Evolutionary conservation across 1,140 invertebrate genomes (phyloP), one percentile per base, ranked within the genome.

Genomic region (Drosophila guanche): DNA sequence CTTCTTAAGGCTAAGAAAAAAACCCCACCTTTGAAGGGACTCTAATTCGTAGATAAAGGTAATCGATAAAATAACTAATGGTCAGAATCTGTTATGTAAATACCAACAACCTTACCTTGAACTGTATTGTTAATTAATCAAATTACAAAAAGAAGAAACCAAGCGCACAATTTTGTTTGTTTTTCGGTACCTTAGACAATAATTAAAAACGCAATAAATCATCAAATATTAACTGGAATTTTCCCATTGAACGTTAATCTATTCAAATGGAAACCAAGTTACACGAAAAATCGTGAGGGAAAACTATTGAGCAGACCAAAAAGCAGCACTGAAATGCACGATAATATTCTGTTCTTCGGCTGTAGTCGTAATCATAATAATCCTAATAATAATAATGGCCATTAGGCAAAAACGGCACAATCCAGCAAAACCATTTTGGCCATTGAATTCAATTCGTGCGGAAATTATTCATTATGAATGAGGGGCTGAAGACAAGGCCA

Each of bases 381-480:
- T 85, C 81, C 72, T 86, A 86, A 85, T 85, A 85, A 79, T 77
- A 85, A 79, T 85, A 76, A 84, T 79, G 80, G 80, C 76, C 76
- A 79, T 84, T 84, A 85, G 72, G 80, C 66, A 81, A 51, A 51
- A 80, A 80, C 77, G 66, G 79, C 73, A 57, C 62, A 41, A 76
- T 57, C 65, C 76, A 65, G 65, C 70, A 58, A 83, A 84, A 51
- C 68, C 67, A 86, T 77, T 85, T 76, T 80, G 62, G 63, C 79
- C 67, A 84, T 85, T 84, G 76, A 79, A 76, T 85, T 80, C 81
- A 76, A 80, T 62, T 85, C 80, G 65, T 77, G 80, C 81, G 80
- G 80, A 85, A 85, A 85, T 85, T 85, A 85, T 85, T 85, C 81
- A 85, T 85, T 85, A 85, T 76, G 58, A 76, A 77, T 79, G 72